Conservation (phyloP, 2,113 vertebrate species). For the Aphyosemion australe region DNA sequence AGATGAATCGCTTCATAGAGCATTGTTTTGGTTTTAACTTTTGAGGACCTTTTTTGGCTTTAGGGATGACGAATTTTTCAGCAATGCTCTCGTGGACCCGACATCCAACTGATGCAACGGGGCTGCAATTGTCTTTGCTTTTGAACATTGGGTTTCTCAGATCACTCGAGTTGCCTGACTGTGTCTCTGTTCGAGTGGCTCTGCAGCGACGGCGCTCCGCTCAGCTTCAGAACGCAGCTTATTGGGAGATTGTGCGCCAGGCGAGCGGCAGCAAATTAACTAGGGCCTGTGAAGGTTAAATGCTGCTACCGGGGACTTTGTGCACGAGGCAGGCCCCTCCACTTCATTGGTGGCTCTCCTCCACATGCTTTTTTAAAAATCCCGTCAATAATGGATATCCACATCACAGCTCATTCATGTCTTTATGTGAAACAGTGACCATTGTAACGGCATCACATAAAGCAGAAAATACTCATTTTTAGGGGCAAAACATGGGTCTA, state of each 20-base stretch:
- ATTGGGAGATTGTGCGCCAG: conserved; percentile 40
- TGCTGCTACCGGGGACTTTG: conserved; percentile 38
- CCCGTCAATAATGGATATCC: conserved; percentile 36
- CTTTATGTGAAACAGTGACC: conserved; percentile 21
- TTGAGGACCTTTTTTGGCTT: conserved; percentile 72
- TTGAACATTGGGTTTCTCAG: conserved; percentile 61
- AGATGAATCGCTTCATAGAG: conserved; percentile 69
- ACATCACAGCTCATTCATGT: conserved; percentile 38
- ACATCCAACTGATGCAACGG: conserved; percentile 71
- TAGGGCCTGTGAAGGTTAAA: conserved; percentile 62
- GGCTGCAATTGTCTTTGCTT: conserved; percentile 73
- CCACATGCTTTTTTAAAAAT: conserved; percentile 3
- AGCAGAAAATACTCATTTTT: conserved; percentile 18
- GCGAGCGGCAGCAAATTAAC: conserved; percentile 49
- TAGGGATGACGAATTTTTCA: conserved; percentile 72
- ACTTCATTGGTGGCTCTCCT: conserved; percentile 27
- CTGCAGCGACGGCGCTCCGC: conserved; percentile 29
- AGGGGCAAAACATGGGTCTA: conserved; percentile 6
- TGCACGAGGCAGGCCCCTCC: conserved; percentile 22
- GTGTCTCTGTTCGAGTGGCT: conserved; percentile 38
- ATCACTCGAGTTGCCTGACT: conserved; percentile 44
- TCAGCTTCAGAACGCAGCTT: conserved; percentile 31
- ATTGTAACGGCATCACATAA: conserved; percentile 25
- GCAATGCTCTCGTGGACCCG: conserved; percentile 60
- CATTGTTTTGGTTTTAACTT: conserved; percentile 72